Conservation (phyloP, 2,888 invertebrate species). For the Myathropa florea region DNA sequence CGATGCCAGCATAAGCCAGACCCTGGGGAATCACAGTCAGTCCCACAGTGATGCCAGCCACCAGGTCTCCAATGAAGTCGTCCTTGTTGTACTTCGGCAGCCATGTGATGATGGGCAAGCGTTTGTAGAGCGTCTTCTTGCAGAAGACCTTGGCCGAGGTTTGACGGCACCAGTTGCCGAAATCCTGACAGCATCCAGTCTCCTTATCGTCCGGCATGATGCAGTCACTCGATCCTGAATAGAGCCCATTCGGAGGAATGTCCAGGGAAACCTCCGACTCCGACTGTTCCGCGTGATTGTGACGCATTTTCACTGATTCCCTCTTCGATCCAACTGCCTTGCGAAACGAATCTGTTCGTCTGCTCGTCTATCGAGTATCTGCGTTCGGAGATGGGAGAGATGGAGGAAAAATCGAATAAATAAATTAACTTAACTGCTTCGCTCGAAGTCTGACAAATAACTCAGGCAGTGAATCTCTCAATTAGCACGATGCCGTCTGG, state of each 20-base stretch:
- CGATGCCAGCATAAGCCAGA: slow-evolving; percentile 90
- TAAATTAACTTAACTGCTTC: slow-evolving; percentile 44
- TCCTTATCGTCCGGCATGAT: slow-evolving; percentile 81
- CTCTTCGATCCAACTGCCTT: slow-evolving; percentile 4
- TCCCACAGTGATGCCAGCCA: slow-evolving; percentile 95
- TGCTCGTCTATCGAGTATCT: slow-evolving; percentile 43
- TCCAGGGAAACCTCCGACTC: slow-evolving; percentile 77
- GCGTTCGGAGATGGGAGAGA: not conserved
- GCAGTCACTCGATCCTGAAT: slow-evolving; percentile 78
- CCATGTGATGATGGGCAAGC: slow-evolving; percentile 90
- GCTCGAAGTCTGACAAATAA: slow-evolving; percentile 41
- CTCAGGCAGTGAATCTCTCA: slow-evolving; percentile 22
- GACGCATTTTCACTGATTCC: slow-evolving; percentile 47
- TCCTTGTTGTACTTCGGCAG: slow-evolving; percentile 88
- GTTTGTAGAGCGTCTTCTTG: slow-evolving; percentile 87
- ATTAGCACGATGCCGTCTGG: slow-evolving; percentile 8
- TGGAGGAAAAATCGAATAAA: slow-evolving; percentile 30
- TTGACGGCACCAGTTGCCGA: slow-evolving; percentile 74
- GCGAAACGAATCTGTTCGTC: slow-evolving; percentile 29
- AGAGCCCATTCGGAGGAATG: slow-evolving; percentile 78
- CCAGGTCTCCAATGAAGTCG: slow-evolving; percentile 91
- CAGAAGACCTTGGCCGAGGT: slow-evolving; percentile 83
- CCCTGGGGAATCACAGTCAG: slow-evolving; percentile 87
- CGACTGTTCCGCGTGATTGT: slow-evolving; percentile 69
- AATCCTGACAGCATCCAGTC: slow-evolving; percentile 73